Evolutionary conservation across 2,888 invertebrate genomes (phyloP).

Genomic region (Dasypolia templi): DNA sequence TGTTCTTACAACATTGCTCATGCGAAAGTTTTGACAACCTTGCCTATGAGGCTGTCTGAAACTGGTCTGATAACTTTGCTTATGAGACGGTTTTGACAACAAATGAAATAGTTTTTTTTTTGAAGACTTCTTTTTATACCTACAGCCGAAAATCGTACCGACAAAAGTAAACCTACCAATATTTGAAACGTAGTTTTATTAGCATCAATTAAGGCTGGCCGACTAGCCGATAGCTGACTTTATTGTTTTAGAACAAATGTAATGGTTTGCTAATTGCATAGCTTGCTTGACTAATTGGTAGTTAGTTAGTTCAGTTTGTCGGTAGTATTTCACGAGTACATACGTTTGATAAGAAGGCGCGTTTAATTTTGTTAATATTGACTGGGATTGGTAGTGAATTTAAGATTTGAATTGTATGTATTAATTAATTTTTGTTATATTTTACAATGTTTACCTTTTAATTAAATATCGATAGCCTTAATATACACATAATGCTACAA

Average conservation of each 20-base stretch:
- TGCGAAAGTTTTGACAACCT: neutral
- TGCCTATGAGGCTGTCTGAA: neutral
- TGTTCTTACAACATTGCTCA: neutral
- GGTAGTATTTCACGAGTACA: conserved; percentile 27
- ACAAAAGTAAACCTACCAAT: neutral
- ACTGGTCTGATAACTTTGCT: neutral
- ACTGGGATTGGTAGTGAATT: neutral
- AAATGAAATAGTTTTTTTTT: neutral
- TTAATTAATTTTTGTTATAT: neutral
- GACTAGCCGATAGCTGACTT: conserved; percentile 50
- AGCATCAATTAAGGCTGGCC: conserved; percentile 51
- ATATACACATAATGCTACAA: too few relatives aligned
- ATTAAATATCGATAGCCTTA: neutral
- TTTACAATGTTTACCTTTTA: neutral
- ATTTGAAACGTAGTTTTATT: conserved; percentile 36
- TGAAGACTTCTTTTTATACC: too few relatives aligned
- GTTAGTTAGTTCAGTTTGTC: conserved; percentile 38
- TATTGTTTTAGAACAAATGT: conserved; percentile 55
- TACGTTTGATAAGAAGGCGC: neutral
- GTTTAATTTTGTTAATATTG: neutral
- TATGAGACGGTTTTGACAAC: neutral
- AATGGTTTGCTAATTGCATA: conserved; percentile 47
- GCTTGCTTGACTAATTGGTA: conserved; percentile 46
- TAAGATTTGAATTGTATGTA: neutral
- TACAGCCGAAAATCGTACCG: neutral